These are phyloP conservation scores for Entomobrya proxima DNA, from an alignment of 2,888 invertebrate species.

Conservation along the genomic window DNA sequence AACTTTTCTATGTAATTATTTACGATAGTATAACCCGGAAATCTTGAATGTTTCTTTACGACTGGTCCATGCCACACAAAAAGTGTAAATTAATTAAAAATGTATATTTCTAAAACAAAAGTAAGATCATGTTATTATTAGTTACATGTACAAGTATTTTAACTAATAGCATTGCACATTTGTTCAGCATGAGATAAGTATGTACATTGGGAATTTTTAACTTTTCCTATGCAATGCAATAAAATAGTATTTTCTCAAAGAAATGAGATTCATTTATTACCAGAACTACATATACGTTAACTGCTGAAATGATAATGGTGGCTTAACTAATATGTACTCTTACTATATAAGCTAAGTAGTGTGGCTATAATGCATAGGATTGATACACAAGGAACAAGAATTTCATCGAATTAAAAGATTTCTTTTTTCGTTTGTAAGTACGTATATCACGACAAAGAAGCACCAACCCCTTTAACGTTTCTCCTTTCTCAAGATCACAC, in stretches of 20 bases:
- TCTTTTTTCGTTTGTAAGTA: no score
- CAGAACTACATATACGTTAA: not conserved
- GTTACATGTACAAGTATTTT: not conserved
- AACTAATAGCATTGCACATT: not conserved
- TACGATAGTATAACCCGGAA: not conserved
- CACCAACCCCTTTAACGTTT: conserved; percentile 9
- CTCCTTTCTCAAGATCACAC: not conserved
- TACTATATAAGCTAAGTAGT: no score
- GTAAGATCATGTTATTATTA: not conserved
- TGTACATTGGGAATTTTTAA: not conserved
- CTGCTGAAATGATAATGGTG: not conserved
- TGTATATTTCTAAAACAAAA: not conserved
- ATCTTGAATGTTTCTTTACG: conserved; percentile 45
- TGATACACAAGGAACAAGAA: no score
- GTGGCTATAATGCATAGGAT: no score
- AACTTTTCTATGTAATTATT: not conserved
- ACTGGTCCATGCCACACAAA: conserved; percentile 33
- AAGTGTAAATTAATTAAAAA: not conserved
- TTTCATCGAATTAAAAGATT: no score
- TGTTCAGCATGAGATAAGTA: not conserved
- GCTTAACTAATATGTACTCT: not conserved
- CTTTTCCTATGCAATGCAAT: not conserved
- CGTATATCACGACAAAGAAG: conserved; percentile 11
- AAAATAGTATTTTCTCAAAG: not conserved
- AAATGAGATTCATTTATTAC: conserved; percentile 39